Conservation (phyloP, 2,888 invertebrate species). For the Rugalucina vietnamica region DNA sequence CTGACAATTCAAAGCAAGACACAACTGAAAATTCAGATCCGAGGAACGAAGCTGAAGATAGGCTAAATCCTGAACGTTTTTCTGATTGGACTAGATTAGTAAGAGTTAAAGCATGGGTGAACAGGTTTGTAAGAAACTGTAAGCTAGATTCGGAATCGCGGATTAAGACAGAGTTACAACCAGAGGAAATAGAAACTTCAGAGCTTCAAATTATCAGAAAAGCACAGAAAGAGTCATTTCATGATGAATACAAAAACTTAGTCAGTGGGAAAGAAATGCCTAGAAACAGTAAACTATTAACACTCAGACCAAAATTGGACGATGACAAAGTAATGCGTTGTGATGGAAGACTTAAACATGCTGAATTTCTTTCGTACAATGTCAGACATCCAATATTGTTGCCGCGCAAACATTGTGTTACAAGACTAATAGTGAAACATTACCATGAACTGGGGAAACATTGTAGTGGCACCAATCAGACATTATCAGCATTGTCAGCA, state of each 20-base stretch:
- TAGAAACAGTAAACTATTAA: conserved; percentile 28
- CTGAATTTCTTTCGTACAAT: conserved; percentile 42
- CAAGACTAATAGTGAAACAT: conserved; percentile 42
- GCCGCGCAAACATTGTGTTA: conserved; percentile 48
- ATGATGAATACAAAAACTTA: conserved; percentile 8
- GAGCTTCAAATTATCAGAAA: conserved; percentile 25
- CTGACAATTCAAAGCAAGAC: background rate
- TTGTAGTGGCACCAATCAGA: conserved; percentile 34
- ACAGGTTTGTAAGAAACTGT: conserved; percentile 38
- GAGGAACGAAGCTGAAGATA: background rate
- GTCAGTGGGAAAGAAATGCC: conserved; percentile 7
- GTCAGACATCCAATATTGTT: conserved; percentile 45
- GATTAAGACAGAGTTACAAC: background rate
- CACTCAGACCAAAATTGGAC: conserved; percentile 37
- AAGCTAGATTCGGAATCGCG: background rate
- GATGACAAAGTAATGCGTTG: conserved; percentile 32
- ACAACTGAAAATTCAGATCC: background rate
- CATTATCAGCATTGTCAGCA: conserved; percentile 35
- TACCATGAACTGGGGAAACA: conserved; percentile 34
- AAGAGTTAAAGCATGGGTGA: conserved; percentile 26
- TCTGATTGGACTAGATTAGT: conserved; percentile 25
- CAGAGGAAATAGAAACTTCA: conserved; percentile 23
- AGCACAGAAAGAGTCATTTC: conserved; percentile 16
- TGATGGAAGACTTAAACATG: conserved; percentile 25
- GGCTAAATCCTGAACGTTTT: conserved; percentile 20